Conservation (phyloP, 2,888 invertebrate species). For the Mamestra brassicae region DNA sequence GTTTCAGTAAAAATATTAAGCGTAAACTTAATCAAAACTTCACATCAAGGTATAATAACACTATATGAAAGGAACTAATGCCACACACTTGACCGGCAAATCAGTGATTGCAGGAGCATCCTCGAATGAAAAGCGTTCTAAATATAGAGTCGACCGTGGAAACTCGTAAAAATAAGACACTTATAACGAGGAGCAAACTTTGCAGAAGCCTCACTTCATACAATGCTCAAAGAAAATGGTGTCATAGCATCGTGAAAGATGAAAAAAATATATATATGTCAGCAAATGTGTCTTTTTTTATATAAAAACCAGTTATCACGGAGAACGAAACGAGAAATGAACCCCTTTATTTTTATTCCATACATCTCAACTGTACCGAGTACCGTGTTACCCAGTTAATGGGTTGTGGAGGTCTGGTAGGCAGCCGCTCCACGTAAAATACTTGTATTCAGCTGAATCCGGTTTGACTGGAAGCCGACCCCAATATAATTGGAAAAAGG, state of each 20-base stretch:
- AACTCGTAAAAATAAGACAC: constrained; percentile 42
- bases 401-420: too few relatives aligned
- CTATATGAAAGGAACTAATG: constrained; percentile 4
- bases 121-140: constrained; percentile 22
- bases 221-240: not conserved
- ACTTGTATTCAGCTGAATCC: too few relatives aligned
- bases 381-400: too few relatives aligned
- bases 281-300: too few relatives aligned
- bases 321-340: too few relatives aligned
- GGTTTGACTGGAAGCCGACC: too few relatives aligned
- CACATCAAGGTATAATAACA: not conserved
- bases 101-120: constrained; percentile 28
- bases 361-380: too few relatives aligned
- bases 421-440: too few relatives aligned
- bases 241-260: not conserved
- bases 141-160: constrained; percentile 39
- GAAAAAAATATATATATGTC: not conserved
- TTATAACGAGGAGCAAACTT: not conserved
- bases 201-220: constrained; percentile 19
- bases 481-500: too few relatives aligned
- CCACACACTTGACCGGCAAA: constrained; percentile 12
- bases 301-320: too few relatives aligned
- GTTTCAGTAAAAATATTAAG: not conserved
- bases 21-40: constrained; percentile 1
- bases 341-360: too few relatives aligned